A percentile compares a stretch with the other conserved stretches of the same genome.
phyloP scores from a whole-genome alignment of 2,797 vertebrate genomes.

The Ficedula albicollis region DNA sequence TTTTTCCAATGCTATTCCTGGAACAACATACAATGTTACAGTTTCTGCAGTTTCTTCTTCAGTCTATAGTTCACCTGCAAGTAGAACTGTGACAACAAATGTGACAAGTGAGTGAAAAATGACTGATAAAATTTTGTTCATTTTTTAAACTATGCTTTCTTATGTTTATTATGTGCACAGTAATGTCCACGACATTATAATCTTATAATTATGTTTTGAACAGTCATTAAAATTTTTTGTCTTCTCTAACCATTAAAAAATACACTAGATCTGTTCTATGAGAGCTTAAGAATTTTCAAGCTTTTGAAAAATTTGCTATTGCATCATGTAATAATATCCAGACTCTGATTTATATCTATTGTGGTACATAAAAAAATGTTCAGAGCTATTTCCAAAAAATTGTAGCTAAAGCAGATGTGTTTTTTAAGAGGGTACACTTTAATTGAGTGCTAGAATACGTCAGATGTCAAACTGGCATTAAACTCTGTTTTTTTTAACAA shows the following conservation, averaged over 20 bases:
- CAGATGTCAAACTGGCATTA: conserved; percentile 27
- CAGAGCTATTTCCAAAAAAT: not conserved
- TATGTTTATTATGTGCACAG: not conserved
- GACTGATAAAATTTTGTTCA: not conserved
- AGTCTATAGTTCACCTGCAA: conserved; percentile 85
- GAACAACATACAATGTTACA: conserved; percentile 81
- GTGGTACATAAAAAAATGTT: not conserved
- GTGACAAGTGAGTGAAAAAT: conserved; percentile 83
- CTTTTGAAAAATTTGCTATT: not conserved
- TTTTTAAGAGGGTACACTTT: not conserved
- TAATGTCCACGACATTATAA: not conserved
- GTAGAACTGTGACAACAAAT: conserved; percentile 85
- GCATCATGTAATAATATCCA: not conserved
- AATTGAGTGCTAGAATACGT: not conserved
- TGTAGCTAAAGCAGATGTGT: not conserved
- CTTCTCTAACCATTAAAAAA: not conserved
- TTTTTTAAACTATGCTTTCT: not conserved
- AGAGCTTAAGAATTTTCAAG: not conserved
- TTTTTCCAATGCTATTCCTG: conserved; percentile 80
- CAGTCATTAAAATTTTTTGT: not conserved
- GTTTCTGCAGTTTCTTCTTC: conserved; percentile 86
- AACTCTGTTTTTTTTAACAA: conserved; percentile 34
- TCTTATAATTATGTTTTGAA: not conserved
- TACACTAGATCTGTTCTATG: not conserved
- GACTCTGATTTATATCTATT: not conserved